Conservation (phyloP, 2,113 vertebrate species). For the Cynocephalus volans region DNA sequence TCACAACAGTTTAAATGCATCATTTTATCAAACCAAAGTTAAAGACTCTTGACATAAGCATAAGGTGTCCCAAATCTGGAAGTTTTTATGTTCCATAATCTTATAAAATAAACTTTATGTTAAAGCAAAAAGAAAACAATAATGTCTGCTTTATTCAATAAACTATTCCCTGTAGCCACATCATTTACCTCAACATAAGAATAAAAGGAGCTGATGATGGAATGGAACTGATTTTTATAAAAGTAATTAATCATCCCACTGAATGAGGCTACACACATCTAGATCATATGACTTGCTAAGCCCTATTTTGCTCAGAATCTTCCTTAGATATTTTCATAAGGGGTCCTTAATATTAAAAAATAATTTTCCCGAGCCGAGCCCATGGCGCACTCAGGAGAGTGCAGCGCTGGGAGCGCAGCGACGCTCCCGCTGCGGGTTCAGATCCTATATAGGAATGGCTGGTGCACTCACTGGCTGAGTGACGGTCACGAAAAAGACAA, state of each 20-base stretch:
- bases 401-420: too few species aligned
- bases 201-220: constrained; percentile 12
- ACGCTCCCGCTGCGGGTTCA: too few species aligned
- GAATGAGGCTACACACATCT: neutral
- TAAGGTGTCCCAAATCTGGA: constrained; percentile 21
- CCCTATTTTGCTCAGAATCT: neutral
- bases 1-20: constrained; percentile 33
- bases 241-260: neutral
- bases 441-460: too few species aligned
- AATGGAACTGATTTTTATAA: neutral
- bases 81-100: neutral
- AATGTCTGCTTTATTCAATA: constrained; percentile 17
- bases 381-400: too few species aligned
- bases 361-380: too few species aligned
- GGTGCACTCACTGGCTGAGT: too few species aligned
- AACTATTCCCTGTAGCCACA: neutral
- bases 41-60: constrained; percentile 37
- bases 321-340: constrained; percentile 35
- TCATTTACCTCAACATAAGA: constrained; percentile 37
- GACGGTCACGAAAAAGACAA: too few species aligned
- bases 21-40: constrained; percentile 19
- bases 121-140: constrained; percentile 60
- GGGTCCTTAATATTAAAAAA: neutral
- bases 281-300: neutral
- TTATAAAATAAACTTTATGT: neutral